Evolutionary conservation across 1,140 invertebrate species (phyloP), one percentile per base, ranked within the genome.

Genomic region (Mactra quadrangularis): DNA sequence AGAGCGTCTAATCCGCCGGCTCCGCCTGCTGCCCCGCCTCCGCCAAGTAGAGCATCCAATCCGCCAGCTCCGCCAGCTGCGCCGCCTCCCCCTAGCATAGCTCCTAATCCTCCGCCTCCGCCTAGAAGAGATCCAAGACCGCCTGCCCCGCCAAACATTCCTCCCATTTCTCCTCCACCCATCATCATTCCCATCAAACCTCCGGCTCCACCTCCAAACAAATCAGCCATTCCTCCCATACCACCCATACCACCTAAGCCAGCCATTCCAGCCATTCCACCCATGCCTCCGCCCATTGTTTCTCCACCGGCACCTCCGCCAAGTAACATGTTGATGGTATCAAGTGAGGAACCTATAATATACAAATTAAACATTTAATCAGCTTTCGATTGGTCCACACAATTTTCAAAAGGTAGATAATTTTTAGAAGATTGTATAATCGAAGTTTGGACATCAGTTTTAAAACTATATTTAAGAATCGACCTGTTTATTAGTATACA

Each of bases 181-280:
- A 41, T 41, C 38, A 41, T 41, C 15, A 41, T 7, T 15, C 38
- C 38, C 38, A 41, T 41, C 38, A 41, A 7, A 38, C 60, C 60
- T 4, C 31, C 35, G 7, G 33, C 60, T 35, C 33, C 60, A 9
- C 60, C 60, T n/a, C 60, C 60, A 4, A 64, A 25, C 11, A 64
- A 33, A n/a, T 17, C 25, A n/a, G 60, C 31, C 15, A 64, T 22
- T 17, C 25, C 60, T 2, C 7, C 31, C 4, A n/a, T 38, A 3
- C 62, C 55, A 25, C 55, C 50, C 50, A 53, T 53, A n/a, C 50
- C 59, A 19, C 59, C 59, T 6, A 15, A 15, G 15, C 31, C 62
- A 47, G 33, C 62, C 0, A 22, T 38, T 6, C 62, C 62, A 47
- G 38, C 15, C 60, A 64, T 35, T 15, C 22, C 62, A 66, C 19